phyloP scores from a whole-genome alignment of 1,140 invertebrate species.

The Thaumatotibia leucotreta region DNA sequence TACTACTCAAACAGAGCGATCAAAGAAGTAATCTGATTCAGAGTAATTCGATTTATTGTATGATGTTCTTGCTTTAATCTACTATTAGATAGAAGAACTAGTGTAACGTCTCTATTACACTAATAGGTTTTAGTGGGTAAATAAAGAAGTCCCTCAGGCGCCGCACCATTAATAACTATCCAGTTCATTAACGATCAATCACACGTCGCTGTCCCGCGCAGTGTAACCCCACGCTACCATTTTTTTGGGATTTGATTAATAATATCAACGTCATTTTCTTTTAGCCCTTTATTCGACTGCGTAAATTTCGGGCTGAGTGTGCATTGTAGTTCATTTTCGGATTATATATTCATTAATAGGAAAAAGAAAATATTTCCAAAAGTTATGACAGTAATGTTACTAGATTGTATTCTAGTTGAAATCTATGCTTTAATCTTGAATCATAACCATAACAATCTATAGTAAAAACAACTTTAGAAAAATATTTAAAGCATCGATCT shows the following conservation, averaged over 20 bases:
- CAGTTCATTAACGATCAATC: slow-evolving; percentile 74
- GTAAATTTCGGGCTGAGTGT: no score
- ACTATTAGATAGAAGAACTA: not conserved
- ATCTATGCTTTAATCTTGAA: no score
- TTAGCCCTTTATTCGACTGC: not conserved
- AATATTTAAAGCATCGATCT: no score
- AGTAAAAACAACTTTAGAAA: no score
- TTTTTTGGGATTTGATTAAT: slow-evolving; percentile 11
- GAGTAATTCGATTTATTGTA: no score
- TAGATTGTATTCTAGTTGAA: no score
- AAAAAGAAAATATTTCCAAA: not conserved
- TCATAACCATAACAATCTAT: no score
- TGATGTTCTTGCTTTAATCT: no score
- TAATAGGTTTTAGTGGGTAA: slow-evolving; percentile 69
- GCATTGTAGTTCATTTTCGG: not conserved
- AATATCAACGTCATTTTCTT: not conserved
- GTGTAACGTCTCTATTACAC: slow-evolving; percentile 14
- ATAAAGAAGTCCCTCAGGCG: slow-evolving; percentile 62
- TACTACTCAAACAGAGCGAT: no score
- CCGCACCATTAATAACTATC: slow-evolving; percentile 70
- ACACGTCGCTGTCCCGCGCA: slow-evolving; percentile 36
- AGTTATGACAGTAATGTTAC: no score
- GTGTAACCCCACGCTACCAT: not conserved
- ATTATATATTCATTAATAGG: no score
- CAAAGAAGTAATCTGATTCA: no score